Conservation (phyloP, 2,888 invertebrate species). For the Acronicta aceris region DNA sequence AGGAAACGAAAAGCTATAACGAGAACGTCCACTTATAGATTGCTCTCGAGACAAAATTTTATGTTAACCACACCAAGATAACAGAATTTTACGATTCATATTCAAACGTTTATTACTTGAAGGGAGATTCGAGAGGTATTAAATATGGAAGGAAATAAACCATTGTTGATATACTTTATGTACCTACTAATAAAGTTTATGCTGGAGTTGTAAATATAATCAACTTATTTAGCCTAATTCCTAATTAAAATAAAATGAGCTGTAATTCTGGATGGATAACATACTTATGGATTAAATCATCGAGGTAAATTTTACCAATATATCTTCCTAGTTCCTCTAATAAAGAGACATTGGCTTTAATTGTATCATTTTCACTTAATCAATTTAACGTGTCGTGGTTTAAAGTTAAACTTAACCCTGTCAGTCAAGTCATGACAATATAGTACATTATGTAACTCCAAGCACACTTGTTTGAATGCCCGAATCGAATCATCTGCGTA, state of each 20-base stretch:
- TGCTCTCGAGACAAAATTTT: conserved; percentile 54
- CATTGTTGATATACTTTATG: conserved; percentile 55
- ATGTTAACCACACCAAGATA: conserved; percentile 56
- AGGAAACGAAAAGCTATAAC: conserved; percentile 37
- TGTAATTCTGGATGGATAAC: conserved; percentile 20
- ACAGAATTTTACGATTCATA: conserved; percentile 57
- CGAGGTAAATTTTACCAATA: not conserved
- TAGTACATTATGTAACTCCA: conserved; percentile 11
- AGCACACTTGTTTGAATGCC: conserved; percentile 12
- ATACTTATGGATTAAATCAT: conserved; percentile 13
- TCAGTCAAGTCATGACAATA: not conserved
- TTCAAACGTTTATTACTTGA: conserved; percentile 57
- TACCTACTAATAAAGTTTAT: conserved; percentile 47
- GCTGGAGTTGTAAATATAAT: conserved; percentile 23
- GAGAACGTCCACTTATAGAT: conserved; percentile 54
- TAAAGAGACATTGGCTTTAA: no score
- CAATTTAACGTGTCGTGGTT: not conserved
- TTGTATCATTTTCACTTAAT: no score
- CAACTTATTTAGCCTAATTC: conserved; percentile 19
- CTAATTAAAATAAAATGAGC: conserved; percentile 24
- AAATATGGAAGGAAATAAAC: conserved; percentile 48
- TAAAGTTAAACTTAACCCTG: not conserved
- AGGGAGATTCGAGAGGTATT: conserved; percentile 45
- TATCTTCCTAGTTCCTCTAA: no score
- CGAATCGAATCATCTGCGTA: conserved; percentile 28